A percentile compares a stretch with the other conserved stretches of the same genome.
These are phyloP conservation scores for Caenorhabditis remanei DNA, from an alignment of 1,140 invertebrate genomes.

Conservation along the genomic window DNA sequence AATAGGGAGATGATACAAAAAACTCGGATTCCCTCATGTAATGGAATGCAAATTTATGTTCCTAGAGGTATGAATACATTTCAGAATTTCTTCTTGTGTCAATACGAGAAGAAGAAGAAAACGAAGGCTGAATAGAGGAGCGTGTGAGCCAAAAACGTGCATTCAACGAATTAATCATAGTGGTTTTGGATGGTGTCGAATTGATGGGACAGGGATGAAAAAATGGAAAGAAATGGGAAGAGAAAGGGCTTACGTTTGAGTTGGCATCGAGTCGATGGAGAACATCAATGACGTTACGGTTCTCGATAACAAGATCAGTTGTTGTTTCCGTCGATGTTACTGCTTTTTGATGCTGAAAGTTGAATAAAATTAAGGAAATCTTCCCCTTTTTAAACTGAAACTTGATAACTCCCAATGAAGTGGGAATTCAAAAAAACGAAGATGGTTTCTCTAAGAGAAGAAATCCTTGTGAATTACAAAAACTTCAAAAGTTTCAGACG, in stretches of 20 bases:
- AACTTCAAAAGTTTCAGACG: no score
- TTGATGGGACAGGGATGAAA: conserved; percentile 35
- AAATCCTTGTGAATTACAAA: no score
- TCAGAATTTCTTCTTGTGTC: conserved; percentile 4
- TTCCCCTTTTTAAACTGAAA: no score
- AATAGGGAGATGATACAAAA: neutral
- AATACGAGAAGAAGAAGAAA: conserved; percentile 17
- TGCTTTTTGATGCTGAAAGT: conserved; percentile 43
- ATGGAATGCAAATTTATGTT: conserved; percentile 52
- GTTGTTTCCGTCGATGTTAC: conserved; percentile 41
- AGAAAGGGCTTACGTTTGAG: conserved; percentile 22
- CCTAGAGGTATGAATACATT: neutral
- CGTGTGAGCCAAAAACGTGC: conserved; percentile 47
- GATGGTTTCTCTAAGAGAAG: no score
- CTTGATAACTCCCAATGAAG: no score
- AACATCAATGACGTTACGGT: conserved; percentile 35
- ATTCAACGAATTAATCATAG: conserved; percentile 54
- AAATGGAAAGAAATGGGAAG: neutral
- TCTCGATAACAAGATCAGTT: conserved; percentile 52
- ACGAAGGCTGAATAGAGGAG: neutral
- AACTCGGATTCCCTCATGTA: neutral
- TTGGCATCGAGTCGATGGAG: conserved; percentile 42
- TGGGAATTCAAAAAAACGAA: no score
- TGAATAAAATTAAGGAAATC: neutral
- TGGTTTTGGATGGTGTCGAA: conserved; percentile 50